Conservation (phyloP, 2,797 vertebrate species). For the Pterois miles region DNA sequence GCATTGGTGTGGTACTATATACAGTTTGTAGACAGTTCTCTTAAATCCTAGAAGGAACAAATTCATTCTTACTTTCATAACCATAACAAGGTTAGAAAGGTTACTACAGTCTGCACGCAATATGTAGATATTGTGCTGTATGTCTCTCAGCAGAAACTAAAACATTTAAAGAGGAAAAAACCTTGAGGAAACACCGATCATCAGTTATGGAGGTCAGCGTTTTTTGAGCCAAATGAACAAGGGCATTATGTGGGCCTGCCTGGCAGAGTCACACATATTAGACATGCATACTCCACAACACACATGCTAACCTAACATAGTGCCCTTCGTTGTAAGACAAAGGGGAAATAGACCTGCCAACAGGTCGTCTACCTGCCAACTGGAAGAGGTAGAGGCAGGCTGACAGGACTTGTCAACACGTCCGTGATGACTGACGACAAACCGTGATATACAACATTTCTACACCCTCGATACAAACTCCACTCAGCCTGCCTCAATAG, state of each 20-base stretch:
- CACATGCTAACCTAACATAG: constrained; percentile 11
- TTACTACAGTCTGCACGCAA: constrained; percentile 24
- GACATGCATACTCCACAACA: constrained; percentile 16
- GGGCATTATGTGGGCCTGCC: constrained; percentile 20
- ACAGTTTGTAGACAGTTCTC: not conserved
- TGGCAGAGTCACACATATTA: constrained; percentile 18
- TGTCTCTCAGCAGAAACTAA: constrained; percentile 9
- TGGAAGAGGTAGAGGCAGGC: constrained; percentile 42
- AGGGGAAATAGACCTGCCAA: constrained; percentile 58
- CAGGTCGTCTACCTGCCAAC: constrained; percentile 50
- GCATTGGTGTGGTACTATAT: not conserved
- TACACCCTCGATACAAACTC: constrained; percentile 15
- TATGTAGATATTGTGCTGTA: not conserved
- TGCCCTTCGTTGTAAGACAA: constrained; percentile 37
- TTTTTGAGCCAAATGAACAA: constrained; percentile 52
- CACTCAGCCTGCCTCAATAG: not conserved
- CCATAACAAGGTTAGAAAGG: constrained; percentile 23
- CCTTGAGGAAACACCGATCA: constrained; percentile 45
- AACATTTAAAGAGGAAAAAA: constrained; percentile 38
- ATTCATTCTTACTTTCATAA: constrained; percentile 6
- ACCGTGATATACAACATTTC: constrained; percentile 40
- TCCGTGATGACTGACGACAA: constrained; percentile 45
- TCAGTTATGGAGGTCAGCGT: constrained; percentile 45
- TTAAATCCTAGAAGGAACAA: not conserved
- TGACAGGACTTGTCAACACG: constrained; percentile 57